phyloP scores from a whole-genome alignment of 2,113 vertebrate genomes.

The rabbit (Oryctolagus cuniculus) region DNA sequence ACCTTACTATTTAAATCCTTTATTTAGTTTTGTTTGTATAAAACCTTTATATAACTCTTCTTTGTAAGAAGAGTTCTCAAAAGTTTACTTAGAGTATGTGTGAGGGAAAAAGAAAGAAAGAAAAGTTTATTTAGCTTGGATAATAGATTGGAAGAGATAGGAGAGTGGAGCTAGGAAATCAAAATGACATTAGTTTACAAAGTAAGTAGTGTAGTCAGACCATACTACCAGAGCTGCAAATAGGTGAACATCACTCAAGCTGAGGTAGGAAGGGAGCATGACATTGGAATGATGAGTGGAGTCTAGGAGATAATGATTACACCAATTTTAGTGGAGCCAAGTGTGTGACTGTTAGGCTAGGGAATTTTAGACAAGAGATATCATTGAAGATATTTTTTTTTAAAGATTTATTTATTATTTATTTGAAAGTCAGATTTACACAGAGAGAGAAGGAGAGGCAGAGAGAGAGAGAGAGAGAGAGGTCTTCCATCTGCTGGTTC shows the following conservation, averaged over 20 bases:
- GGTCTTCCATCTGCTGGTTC: no score
- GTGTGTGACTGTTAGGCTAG: conserved; percentile 40
- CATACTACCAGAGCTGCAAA: neutral
- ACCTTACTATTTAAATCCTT: no score
- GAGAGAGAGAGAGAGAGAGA: no score
- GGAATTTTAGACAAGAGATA: conserved; percentile 25
- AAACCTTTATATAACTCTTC: no score
- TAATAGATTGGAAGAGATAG: conserved; percentile 39
- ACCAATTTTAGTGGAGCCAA: conserved; percentile 27
- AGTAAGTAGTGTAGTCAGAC: neutral
- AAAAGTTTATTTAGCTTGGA: neutral
- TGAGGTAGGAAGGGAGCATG: neutral
- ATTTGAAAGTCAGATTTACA: no score
- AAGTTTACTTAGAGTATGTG: neutral
- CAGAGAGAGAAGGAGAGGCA: no score
- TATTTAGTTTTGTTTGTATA: no score
- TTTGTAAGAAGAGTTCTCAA: neutral
- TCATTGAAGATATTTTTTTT: neutral
- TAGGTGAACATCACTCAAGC: conserved; percentile 12
- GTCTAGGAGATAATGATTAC: neutral
- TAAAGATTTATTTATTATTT: no score
- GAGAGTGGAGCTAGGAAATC: conserved; percentile 21
- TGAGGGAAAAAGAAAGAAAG: no score
- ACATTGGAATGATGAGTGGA: neutral
- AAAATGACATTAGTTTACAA: neutral